Evolutionary conservation across 2,888 invertebrate genomes (phyloP).

Genomic region (Cartodere bifasciata): DNA sequence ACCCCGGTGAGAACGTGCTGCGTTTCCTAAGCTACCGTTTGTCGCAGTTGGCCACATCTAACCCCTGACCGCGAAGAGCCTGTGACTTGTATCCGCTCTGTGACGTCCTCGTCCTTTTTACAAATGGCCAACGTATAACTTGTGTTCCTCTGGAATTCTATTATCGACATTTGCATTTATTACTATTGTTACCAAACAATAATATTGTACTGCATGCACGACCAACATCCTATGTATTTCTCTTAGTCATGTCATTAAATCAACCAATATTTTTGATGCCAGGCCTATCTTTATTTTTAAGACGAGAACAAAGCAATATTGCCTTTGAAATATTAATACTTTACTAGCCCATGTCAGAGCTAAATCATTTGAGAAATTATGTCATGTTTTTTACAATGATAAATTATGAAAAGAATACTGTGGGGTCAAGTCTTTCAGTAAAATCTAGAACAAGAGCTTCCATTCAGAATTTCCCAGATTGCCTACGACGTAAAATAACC

Average conservation of each 20-base stretch:
- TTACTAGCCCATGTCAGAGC: no score
- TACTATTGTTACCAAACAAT: conserved; percentile 25
- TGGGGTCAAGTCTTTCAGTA: no score
- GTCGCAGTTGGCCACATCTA: conserved; percentile 17
- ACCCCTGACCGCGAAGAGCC: conserved; percentile 16
- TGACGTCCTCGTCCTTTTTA: conserved; percentile 3
- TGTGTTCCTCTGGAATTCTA: conserved; percentile 9
- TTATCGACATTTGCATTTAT: conserved; percentile 25
- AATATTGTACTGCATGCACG: conserved; percentile 22
- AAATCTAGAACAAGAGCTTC: no score
- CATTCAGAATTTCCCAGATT: no score
- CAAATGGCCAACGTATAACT: conserved; percentile 1
- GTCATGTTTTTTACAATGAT: no score
- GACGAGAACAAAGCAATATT: no score
- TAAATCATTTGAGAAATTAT: no score
- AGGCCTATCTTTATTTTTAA: no score
- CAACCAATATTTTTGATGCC: conserved; percentile 15
- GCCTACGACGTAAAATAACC: no score
- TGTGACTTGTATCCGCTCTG: not conserved
- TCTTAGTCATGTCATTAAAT: conserved; percentile 17
- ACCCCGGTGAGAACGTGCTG: conserved; percentile 18
- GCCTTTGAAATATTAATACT: no score
- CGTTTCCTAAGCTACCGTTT: conserved; percentile 15
- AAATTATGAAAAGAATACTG: no score
- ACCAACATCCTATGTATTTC: conserved; percentile 17